These are phyloP conservation scores for Collichthys lucidus DNA, from an alignment of 2,113 vertebrate species.

Conservation along the genomic window DNA sequence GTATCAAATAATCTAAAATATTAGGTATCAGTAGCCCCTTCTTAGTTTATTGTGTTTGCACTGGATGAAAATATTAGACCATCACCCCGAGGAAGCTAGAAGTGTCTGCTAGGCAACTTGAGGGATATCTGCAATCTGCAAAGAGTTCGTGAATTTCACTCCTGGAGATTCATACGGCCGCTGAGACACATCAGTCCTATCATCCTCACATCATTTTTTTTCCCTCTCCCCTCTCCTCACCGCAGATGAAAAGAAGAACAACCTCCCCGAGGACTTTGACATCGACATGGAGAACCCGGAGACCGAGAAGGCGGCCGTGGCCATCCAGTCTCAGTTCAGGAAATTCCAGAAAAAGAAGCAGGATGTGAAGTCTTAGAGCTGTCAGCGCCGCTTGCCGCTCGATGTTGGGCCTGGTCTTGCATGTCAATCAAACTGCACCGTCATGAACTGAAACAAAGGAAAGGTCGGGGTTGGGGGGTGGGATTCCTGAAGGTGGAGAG, in stretches of 20 bases:
- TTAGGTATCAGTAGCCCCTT: not conserved
- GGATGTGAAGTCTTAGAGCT: conserved; percentile 89
- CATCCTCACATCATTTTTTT: not conserved
- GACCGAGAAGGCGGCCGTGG: conserved; percentile 94
- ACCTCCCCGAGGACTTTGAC: conserved; percentile 91
- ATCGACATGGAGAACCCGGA: conserved; percentile 96
- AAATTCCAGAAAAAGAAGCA: conserved; percentile 99
- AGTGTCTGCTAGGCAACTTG: not conserved
- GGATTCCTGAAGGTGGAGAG: conserved; percentile 10
- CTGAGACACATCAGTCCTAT: not conserved
- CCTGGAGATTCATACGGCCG: not conserved
- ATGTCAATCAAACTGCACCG: conserved; percentile 79
- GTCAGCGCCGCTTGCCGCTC: conserved; percentile 2
- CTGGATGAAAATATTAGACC: not conserved
- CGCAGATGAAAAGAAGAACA: conserved; percentile 92
- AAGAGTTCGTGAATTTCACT: too few species aligned
- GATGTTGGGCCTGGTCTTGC: conserved; percentile 68
- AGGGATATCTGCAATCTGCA: too few species aligned
- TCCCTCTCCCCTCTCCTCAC: not conserved
- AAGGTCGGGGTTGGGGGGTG: not conserved
- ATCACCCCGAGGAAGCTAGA: not conserved
- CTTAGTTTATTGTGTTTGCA: not conserved
- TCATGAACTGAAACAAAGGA: conserved; percentile 66
- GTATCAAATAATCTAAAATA: not conserved
- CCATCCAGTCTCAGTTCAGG: conserved; percentile 99